These are phyloP conservation scores for Semnornis frantzii DNA, from an alignment of 2,113 vertebrate species.

Conservation along the genomic window DNA sequence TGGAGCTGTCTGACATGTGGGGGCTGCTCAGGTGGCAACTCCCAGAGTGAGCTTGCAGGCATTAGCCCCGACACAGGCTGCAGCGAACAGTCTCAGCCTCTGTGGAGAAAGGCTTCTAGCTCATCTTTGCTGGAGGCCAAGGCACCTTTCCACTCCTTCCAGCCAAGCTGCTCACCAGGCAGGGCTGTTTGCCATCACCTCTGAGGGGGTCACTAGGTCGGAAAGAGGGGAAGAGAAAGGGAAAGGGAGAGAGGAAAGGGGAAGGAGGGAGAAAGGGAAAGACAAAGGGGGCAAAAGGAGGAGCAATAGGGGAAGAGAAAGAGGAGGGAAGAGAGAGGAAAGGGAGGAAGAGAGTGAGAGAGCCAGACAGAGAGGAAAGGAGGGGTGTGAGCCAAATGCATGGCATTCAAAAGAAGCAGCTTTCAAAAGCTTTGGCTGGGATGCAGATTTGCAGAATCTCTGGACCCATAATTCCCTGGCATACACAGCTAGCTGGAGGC, in stretches of 20 bases:
- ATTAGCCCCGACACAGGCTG: not conserved
- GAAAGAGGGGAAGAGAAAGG: not conserved
- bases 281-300: not conserved
- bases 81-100: not conserved
- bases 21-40: not conserved
- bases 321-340: not conserved
- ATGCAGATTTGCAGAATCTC: slow-evolving; percentile 66
- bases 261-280: not conserved
- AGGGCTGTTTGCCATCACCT: not conserved
- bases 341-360: not conserved
- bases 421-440: slow-evolving; percentile 72
- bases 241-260: not conserved
- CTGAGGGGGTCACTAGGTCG: not conserved
- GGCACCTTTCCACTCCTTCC: not conserved
- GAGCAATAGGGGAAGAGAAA: not conserved
- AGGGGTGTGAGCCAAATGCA: slow-evolving; percentile 42
- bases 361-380: slow-evolving; percentile 25
- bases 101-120: not conserved
- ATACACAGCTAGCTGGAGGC: slow-evolving; percentile 67
- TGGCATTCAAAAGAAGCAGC: slow-evolving; percentile 66
- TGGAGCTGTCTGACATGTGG: not conserved
- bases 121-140: not conserved
- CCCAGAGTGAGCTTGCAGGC: not conserved
- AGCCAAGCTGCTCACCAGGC: not conserved
- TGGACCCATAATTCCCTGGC: slow-evolving; percentile 71